Evolutionary conservation across 2,888 invertebrate genomes (phyloP).

Genomic region (Drosophila leonis): DNA sequence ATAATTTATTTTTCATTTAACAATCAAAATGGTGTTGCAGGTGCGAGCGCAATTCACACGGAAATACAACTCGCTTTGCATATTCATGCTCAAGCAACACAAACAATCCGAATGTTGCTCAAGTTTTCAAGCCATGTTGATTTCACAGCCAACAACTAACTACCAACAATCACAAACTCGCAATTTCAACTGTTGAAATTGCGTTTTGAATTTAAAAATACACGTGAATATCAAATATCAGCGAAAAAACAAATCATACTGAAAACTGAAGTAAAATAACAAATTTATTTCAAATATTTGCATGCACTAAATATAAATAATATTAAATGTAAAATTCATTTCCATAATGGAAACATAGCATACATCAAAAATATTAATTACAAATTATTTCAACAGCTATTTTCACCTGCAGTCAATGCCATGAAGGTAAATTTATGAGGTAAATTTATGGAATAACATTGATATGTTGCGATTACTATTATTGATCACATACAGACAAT

Average conservation of each 20-base stretch:
- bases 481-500: too few species aligned
- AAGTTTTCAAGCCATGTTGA: constrained; percentile 10
- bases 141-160: constrained; percentile 7
- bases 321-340: not conserved
- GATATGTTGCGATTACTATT: too few species aligned
- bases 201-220: not conserved
- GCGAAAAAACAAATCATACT: not conserved
- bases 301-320: not conserved
- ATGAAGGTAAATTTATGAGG: too few species aligned
- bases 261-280: not conserved
- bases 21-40: not conserved
- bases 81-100: constrained; percentile 1
- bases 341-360: not conserved
- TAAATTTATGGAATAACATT: too few species aligned
- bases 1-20: constrained; percentile 6
- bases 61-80: constrained; percentile 9
- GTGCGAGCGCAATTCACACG: constrained; percentile 1
- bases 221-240: not conserved
- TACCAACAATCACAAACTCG: constrained; percentile 1
- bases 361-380: not conserved
- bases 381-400: not conserved
- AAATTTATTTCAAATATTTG: not conserved
- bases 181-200: not conserved
- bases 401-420: not conserved
- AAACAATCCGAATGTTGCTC: constrained; percentile 4